phyloP scores from a whole-genome alignment of 2,888 invertebrate genomes.

The Lochmaea capreae region DNA sequence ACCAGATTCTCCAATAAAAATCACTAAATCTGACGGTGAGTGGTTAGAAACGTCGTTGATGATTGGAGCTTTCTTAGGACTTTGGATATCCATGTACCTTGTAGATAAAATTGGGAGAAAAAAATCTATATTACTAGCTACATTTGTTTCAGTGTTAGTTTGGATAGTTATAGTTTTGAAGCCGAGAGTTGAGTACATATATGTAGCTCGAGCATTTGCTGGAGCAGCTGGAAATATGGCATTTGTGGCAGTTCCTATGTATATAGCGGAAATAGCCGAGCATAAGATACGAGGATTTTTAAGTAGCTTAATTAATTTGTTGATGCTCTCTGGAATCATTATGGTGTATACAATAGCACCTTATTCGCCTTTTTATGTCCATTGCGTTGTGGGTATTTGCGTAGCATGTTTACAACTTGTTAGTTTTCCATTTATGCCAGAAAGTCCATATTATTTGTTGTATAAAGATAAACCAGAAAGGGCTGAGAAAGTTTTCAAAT shows the following conservation, averaged over 20 bases:
- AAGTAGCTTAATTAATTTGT: conserved; percentile 61
- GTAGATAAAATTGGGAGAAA: conserved; percentile 60
- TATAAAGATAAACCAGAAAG: conserved; percentile 58
- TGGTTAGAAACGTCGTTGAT: conserved; percentile 58
- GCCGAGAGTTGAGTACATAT: conserved; percentile 56
- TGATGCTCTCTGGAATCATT: conserved; percentile 62
- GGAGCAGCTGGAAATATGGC: conserved; percentile 63
- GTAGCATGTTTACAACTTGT: conserved; percentile 58
- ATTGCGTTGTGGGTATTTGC: conserved; percentile 54
- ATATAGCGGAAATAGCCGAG: conserved; percentile 64
- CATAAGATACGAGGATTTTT: conserved; percentile 62
- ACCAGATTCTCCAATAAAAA: conserved; percentile 61
- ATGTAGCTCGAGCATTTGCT: conserved; percentile 58
- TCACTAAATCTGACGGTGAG: conserved; percentile 51
- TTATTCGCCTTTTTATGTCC: conserved; percentile 52
- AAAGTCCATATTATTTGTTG: conserved; percentile 62
- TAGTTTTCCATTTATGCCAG: conserved; percentile 57
- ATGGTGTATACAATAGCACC: conserved; percentile 60
- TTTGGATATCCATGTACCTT: conserved; percentile 59
- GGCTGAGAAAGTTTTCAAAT: conserved; percentile 56
- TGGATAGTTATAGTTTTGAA: conserved; percentile 62
- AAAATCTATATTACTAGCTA: conserved; percentile 60
- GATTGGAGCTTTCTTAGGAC: conserved; percentile 56
- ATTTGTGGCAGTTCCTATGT: conserved; percentile 64
- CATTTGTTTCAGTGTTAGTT: conserved; percentile 57